Base-by-base conservation (phyloP, 1,140 invertebrate species). In the Aphaenogaster rudis region DNA sequence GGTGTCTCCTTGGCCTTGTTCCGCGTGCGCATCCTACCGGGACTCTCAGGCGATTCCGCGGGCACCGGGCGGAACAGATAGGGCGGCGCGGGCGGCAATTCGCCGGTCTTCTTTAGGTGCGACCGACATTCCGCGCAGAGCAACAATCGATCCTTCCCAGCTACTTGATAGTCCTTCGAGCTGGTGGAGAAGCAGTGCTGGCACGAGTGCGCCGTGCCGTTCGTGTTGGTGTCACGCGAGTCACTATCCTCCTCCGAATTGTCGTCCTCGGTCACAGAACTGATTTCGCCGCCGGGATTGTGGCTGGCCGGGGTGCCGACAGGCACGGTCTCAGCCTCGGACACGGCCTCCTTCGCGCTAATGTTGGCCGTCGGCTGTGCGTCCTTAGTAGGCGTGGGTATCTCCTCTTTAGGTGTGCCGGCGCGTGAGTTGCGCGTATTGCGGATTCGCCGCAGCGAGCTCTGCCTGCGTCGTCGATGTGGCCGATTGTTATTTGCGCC, bases 261-360 rank as follows among this genome's bases (percentile, higher is more conserved):
- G 92, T 99, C 99, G 96, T 99, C 98, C 95, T 99, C 98, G 91
- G 98, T 99, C 74, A 98, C 98, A 74, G 98, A 99, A 96, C 98
- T 99, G 91, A 97, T 97, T 94, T 97, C 97, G 15, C 97, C 95
- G 39, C 94, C 96, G 2, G 96, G 95, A 87, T 94, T 95, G 52
- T 94, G 95, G 64, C 90, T 93, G 36, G 93, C 93, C 11, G 92
- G 93, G 9, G 91, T 93, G 21, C 92, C 94, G 87, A 93, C 92
- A 7, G 92, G 91, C 45, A 90, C 92, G 8, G 92, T 93, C 66
- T 95, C 94, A 2, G 93, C 78, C 69, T 94, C 94, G 15, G 93
- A 94, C 57, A 91, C 92, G 50, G 88, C 88, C 33, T 93, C 94
- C 77, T 94, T 94, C 28, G 94, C 87, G 84, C 92, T 95, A 45